phyloP scores from a whole-genome alignment of 1,140 invertebrate species.

The Listronotus oregonensis region DNA sequence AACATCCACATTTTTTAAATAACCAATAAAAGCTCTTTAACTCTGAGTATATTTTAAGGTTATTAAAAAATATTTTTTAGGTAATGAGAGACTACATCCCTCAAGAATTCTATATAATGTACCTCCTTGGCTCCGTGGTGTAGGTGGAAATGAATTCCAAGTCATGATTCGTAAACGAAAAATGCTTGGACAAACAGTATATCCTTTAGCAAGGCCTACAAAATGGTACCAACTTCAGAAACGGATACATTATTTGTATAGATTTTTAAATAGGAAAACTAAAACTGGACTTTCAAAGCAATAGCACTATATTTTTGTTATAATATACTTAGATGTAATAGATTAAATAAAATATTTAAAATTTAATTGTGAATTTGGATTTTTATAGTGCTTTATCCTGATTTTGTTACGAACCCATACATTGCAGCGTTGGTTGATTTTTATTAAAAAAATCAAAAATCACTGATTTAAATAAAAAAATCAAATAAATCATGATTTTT shows the following conservation, averaged over 20 bases:
- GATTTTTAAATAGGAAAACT: slow-evolving; percentile 78
- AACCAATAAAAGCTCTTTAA: too few relatives aligned
- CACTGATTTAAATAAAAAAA: too few relatives aligned
- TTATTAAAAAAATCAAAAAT: too few relatives aligned
- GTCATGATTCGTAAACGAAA: slow-evolving; percentile 77
- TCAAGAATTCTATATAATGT: slow-evolving; percentile 81
- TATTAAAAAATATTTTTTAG: slow-evolving; percentile 49
- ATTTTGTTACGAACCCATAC: too few relatives aligned
- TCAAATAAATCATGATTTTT: slow-evolving; percentile 2
- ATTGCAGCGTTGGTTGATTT: neutral
- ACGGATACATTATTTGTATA: slow-evolving; percentile 74
- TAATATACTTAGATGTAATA: neutral
- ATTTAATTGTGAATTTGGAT: too few relatives aligned
- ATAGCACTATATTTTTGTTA: slow-evolving; percentile 43
- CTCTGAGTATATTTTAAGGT: too few relatives aligned
- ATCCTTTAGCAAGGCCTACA: slow-evolving; percentile 68
- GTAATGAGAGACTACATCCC: slow-evolving; percentile 80
- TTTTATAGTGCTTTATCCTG: too few relatives aligned
- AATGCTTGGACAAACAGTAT: slow-evolving; percentile 63
- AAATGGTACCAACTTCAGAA: slow-evolving; percentile 78
- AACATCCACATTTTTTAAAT: too few relatives aligned
- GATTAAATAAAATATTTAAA: too few relatives aligned
- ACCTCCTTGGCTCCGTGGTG: slow-evolving; percentile 84
- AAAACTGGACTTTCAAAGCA: slow-evolving; percentile 66
- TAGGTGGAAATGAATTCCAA: slow-evolving; percentile 86